Evolutionary conservation across 35 echinoderm and acorn worm species (phyloP).

Genomic region (Patiria miniata): DNA sequence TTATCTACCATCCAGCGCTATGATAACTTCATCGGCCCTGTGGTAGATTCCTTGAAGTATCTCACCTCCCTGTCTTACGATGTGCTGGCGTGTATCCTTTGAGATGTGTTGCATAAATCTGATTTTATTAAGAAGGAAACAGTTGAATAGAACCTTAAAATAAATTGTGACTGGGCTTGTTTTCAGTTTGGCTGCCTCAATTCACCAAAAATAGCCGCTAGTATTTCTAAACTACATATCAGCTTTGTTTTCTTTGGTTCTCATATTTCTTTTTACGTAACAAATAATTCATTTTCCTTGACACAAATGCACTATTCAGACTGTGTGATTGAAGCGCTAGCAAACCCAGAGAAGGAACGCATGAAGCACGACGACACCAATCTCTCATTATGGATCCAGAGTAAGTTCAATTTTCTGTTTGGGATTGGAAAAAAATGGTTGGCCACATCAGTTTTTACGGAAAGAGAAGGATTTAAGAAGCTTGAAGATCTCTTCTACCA

Average conservation of each 20-base stretch:
- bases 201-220: too few species aligned
- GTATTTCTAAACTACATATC: too few species aligned
- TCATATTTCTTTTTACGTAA: too few species aligned
- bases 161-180: background rate
- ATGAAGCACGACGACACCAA: conserved; percentile 99
- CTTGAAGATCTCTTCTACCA: too few species aligned
- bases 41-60: conserved; percentile 97
- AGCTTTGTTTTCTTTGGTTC: too few species aligned
- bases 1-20: conserved; percentile 96
- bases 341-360: conserved; percentile 98
- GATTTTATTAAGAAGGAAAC: background rate
- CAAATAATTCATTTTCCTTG: too few species aligned
- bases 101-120: background rate
- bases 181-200: background rate
- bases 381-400: conserved; percentile 96
- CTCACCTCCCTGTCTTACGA: conserved; percentile 93
- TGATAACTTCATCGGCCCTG: conserved; percentile 97
- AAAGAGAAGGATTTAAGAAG: too few species aligned
- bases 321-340: conserved; percentile 94
- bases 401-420: conserved; percentile 58
- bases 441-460: too few species aligned
- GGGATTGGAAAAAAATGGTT: too few species aligned
- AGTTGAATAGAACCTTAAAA: background rate
- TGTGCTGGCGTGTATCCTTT: conserved; percentile 99
- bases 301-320: conserved; percentile 28